A percentile compares a stretch with the other conserved stretches of the same genome.
Conservation (phyloP, 2,888 invertebrate genomes). For the Drosophila anomelani region DNA sequence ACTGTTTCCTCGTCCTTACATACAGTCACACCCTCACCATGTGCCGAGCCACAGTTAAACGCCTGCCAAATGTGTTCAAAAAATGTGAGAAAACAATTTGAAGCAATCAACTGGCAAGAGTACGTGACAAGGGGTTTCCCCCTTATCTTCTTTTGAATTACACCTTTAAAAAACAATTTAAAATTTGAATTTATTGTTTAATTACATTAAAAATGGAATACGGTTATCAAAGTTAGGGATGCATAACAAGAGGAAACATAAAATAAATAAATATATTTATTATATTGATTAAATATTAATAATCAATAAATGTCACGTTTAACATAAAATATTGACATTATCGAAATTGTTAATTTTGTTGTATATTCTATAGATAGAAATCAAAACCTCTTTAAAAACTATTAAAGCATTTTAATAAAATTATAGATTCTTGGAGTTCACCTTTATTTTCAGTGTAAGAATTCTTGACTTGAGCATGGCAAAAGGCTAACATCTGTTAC, state of each 20-base stretch:
- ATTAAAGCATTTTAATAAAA: too few relatives aligned
- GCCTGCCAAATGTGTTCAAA: slow-evolving; percentile 40
- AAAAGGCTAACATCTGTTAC: slow-evolving; percentile 74
- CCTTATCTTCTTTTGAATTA: slow-evolving; percentile 31
- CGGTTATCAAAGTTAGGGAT: too few relatives aligned
- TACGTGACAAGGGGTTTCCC: slow-evolving; percentile 14
- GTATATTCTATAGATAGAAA: too few relatives aligned
- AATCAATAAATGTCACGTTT: too few relatives aligned
- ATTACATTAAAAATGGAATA: background rate
- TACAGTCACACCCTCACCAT: background rate
- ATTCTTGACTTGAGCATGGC: slow-evolving; percentile 33
- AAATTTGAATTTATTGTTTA: background rate
- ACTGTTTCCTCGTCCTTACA: slow-evolving; percentile 9
- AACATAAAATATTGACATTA: too few relatives aligned
- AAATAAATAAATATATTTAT: too few relatives aligned
- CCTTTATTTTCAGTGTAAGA: slow-evolving; percentile 51
- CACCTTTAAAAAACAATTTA: slow-evolving; percentile 7
- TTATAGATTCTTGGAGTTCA: background rate
- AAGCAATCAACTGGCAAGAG: slow-evolving; percentile 24
- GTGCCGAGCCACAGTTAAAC: slow-evolving; percentile 23
- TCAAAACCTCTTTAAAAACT: too few relatives aligned
- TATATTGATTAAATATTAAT: too few relatives aligned
- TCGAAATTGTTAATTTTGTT: too few relatives aligned
- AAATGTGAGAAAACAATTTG: slow-evolving; percentile 20
- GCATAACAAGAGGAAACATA: too few relatives aligned